A percentile compares a stretch with the other conserved stretches of the same genome.
Conservation (phyloP, 1,140 invertebrate species). For the Psilanteris sp. region DNA sequence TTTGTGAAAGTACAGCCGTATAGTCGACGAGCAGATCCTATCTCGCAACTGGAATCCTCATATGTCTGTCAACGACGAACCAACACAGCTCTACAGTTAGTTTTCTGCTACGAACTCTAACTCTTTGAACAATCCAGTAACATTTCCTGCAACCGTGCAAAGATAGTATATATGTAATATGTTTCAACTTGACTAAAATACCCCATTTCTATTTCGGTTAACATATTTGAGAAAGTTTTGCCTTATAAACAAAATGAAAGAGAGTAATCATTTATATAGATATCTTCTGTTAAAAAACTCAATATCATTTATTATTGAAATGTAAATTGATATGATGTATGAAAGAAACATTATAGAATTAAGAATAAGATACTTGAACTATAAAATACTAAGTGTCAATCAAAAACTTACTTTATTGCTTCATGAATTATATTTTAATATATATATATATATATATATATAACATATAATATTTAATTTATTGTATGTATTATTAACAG, state of each 20-base stretch:
- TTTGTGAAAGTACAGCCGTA: constrained; percentile 19
- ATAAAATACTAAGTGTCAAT: too few species aligned
- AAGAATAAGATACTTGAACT: too few species aligned
- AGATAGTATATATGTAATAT: constrained; percentile 28
- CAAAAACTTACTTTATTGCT: too few species aligned
- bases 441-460: too few species aligned
- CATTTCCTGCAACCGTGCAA: constrained; percentile 25
- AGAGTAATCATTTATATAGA: too few species aligned
- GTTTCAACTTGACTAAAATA: constrained; percentile 69
- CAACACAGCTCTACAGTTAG: constrained; percentile 67
- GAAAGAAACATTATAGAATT: too few species aligned
- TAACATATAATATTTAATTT: too few species aligned
- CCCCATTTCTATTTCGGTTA: constrained; percentile 49
- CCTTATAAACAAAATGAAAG: not conserved
- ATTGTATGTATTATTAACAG: too few species aligned
- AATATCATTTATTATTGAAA: too few species aligned
- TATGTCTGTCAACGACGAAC: constrained; percentile 76
- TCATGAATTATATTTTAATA: too few species aligned
- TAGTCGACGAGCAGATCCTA: constrained; percentile 71
- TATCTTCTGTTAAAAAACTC: too few species aligned
- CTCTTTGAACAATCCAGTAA: constrained; percentile 52
- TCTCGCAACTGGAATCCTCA: constrained; percentile 78
- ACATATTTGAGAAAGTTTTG: not conserved
- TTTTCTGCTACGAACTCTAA: constrained; percentile 32
- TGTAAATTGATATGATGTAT: too few species aligned